Base-by-base conservation (phyloP, 1,140 invertebrate species). In the Drosophila azteca region DNA sequence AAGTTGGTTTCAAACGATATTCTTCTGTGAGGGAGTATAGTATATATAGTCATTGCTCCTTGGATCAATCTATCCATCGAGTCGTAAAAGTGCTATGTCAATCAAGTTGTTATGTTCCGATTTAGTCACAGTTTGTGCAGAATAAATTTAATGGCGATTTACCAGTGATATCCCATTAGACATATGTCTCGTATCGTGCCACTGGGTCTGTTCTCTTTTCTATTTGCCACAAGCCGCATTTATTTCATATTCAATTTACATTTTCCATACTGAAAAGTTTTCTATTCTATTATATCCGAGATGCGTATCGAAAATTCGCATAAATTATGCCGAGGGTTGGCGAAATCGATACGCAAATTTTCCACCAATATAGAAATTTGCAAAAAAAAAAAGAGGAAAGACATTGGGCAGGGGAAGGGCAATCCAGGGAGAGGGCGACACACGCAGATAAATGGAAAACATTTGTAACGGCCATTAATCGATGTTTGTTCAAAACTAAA, bases 391-490 rank as follows among this genome's bases (percentile, higher is more conserved):
- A 49, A 59, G 29, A 59, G 29, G 29, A 7, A 17, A 29, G 0
- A 39, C 31, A 20, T 6, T 4, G 15, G 50, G 49, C 26, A 43
- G 24, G 50, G n/a, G 17, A 8, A 15, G 15, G 60, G 5, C 39
- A 54, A 54, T 31, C 29, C 8, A 63, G 51, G 50, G 67, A 70
- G 52, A 83, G 64, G 48, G 66, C 58, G 80, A 76, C 80, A 57
- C 74, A 85, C 60, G 82, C 78, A 70, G 82, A 82, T 79, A 87
- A 85, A 85, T 85, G 82, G 82, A 85, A 85, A 87, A 87, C 82
- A 87, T 85, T 85, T 85, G 82, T 85, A 88, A 85, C 78, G 82
- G 83, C 74, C 79, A 82, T 85, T 85, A 85, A 85, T 87, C 69
- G 81, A 85, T 81, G 69, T 81, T 81, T 67, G 75, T 79, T 74